phyloP scores from a whole-genome alignment of 2,113 vertebrate species.

The Sprattus sprattus region DNA sequence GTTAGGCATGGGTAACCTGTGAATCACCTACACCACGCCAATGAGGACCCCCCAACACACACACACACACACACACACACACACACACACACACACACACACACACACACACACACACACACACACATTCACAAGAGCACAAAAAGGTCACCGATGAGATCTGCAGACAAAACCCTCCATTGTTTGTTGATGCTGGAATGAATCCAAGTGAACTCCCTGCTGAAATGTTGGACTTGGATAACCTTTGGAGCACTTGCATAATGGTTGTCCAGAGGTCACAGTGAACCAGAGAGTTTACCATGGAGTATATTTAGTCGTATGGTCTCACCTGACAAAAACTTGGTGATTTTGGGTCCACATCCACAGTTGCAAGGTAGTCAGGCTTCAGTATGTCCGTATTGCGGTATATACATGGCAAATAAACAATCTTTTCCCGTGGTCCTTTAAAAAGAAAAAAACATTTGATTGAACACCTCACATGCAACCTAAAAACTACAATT shows the following conservation, averaged over 20 bases:
- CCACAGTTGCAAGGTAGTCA: constrained; percentile 90
- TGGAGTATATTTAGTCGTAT: background rate
- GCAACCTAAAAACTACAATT: background rate
- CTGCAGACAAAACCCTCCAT: background rate
- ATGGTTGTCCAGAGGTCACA: background rate
- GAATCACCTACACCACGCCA: constrained; percentile 79
- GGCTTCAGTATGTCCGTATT: constrained; percentile 77
- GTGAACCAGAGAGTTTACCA: background rate
- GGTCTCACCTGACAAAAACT: constrained; percentile 80
- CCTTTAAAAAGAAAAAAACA: constrained; percentile 62
- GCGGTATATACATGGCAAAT: constrained; percentile 89
- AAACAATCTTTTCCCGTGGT: constrained; percentile 84
- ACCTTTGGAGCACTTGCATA: background rate
- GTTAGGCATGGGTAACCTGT: constrained; percentile 88
- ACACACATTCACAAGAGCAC: background rate
- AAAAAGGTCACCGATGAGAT: background rate
- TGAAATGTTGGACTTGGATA: background rate
- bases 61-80: constrained; percentile 9
- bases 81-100: background rate
- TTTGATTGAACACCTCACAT: background rate
- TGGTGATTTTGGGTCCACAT: constrained; percentile 80
- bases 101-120: background rate
- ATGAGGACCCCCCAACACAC: background rate
- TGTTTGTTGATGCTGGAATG: background rate
- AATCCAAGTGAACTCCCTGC: background rate